These are phyloP conservation scores for Saccopteryx leptura DNA, from an alignment of 2,113 vertebrate genomes.

Conservation along the genomic window DNA sequence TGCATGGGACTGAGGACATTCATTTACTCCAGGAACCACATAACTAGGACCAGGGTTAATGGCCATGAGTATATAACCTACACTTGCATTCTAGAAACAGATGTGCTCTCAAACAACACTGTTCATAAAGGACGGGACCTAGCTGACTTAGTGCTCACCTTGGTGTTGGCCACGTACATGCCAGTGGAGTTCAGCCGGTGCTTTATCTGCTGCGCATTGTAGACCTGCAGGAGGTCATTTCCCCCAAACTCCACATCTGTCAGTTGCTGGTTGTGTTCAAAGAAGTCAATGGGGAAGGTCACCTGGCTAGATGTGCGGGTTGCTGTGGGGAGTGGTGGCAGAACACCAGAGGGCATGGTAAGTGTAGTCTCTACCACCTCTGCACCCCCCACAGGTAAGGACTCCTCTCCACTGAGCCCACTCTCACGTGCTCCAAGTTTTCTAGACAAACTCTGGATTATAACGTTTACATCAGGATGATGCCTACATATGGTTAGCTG, in stretches of 20 bases:
- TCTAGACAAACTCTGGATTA: background rate
- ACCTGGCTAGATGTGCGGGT: conserved; percentile 97
- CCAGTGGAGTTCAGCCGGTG: conserved; percentile 98
- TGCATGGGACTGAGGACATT: background rate
- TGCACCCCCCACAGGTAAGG: background rate
- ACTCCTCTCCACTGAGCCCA: background rate
- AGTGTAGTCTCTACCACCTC: accelerated
- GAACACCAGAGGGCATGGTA: background rate
- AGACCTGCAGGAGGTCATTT: conserved; percentile 98
- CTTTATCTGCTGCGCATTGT: conserved; percentile 99
- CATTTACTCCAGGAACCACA: background rate
- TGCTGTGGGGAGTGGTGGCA: conserved; percentile 86
- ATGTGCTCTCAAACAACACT: background rate
- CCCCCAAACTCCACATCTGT: conserved; percentile 99
- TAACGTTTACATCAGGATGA: background rate
- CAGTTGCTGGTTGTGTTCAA: conserved; percentile 99
- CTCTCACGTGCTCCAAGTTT: background rate
- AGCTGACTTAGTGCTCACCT: conserved; percentile 88
- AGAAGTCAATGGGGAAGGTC: conserved; percentile 99
- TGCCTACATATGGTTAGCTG: background rate
- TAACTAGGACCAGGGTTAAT: background rate
- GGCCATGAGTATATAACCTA: background rate
- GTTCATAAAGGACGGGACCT: background rate
- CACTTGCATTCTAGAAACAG: background rate
- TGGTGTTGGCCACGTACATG: conserved; percentile 99